These are phyloP conservation scores for Lagopus muta DNA, from an alignment of 2,113 vertebrate species.

Conservation along the genomic window DNA sequence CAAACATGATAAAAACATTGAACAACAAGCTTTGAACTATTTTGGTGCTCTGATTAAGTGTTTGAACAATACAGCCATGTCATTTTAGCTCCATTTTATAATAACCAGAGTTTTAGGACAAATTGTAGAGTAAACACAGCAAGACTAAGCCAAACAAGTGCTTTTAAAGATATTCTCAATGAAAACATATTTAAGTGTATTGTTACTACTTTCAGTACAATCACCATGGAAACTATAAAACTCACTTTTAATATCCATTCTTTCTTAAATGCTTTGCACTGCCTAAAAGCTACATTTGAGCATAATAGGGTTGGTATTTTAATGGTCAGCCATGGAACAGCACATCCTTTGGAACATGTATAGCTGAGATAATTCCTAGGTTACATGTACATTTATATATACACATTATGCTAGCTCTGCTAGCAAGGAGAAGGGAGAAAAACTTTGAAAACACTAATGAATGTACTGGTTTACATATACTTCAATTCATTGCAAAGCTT, in stretches of 20 bases:
- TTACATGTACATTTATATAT: background rate
- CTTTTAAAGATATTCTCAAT: conserved; percentile 21
- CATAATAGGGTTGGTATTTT: conserved; percentile 40
- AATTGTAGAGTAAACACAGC: conserved; percentile 25
- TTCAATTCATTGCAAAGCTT: background rate
- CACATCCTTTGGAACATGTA: conserved; percentile 30
- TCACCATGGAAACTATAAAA: conserved; percentile 66
- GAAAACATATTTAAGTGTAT: conserved; percentile 44
- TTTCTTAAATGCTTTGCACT: conserved; percentile 15
- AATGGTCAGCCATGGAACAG: conserved; percentile 38
- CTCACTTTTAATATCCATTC: conserved; percentile 25
- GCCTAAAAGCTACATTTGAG: conserved; percentile 15
- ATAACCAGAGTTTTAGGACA: background rate
- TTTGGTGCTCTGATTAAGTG: conserved; percentile 44
- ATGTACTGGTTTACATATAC: background rate
- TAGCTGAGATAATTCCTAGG: conserved; percentile 5
- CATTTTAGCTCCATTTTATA: conserved; percentile 26
- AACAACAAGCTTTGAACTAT: conserved; percentile 53
- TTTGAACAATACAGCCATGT: background rate
- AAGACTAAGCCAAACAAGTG: conserved; percentile 30
- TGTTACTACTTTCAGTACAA: conserved; percentile 18
- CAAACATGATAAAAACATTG: conserved; percentile 40
- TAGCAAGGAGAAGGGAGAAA: background rate
- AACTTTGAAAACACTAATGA: background rate
- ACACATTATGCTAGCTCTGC: background rate